Conservation (phyloP, 2,888 invertebrate species). For the Campoletis raptor region DNA sequence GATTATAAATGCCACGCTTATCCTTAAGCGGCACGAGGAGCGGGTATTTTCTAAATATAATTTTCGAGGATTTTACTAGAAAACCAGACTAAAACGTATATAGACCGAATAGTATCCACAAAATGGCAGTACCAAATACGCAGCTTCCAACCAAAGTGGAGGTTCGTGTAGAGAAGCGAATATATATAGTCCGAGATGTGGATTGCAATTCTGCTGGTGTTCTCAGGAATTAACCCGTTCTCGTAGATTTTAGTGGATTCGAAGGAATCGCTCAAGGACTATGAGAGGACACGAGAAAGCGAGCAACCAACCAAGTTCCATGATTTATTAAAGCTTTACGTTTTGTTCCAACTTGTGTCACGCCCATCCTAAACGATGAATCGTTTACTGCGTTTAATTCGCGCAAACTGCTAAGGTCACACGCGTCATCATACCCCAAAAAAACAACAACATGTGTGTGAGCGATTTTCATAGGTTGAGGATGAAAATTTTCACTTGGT, state of each 20-base stretch:
- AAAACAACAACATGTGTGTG: not conserved
- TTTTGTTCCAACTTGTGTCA: slow-evolving; percentile 53
- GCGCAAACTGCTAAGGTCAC: slow-evolving; percentile 49
- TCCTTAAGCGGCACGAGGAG: not conserved
- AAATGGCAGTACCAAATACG: slow-evolving; percentile 20
- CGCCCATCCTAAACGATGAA: slow-evolving; percentile 59
- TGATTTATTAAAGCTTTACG: slow-evolving; percentile 59
- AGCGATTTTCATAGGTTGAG: not conserved
- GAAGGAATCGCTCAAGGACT: slow-evolving; percentile 5
- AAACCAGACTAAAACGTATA: not conserved
- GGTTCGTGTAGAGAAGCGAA: not conserved
- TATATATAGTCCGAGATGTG: slow-evolving; percentile 6
- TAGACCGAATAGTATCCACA: slow-evolving; percentile 18
- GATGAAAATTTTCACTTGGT: not conserved
- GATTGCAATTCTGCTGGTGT: slow-evolving; percentile 25
- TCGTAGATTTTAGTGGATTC: slow-evolving; percentile 18
- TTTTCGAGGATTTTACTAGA: slow-evolving; percentile 22
- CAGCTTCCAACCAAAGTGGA: not conserved
- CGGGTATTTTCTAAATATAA: slow-evolving; percentile 11
- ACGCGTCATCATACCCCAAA: slow-evolving; percentile 14
- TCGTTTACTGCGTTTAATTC: slow-evolving; percentile 55
- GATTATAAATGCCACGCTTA: slow-evolving; percentile 15
- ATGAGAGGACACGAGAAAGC: slow-evolving; percentile 22
- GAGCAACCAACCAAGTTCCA: slow-evolving; percentile 45
- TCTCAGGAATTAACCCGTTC: slow-evolving; percentile 48